phyloP scores from a whole-genome alignment of 2,113 vertebrate genomes.

The Forbesichthys papilliferus region DNA sequence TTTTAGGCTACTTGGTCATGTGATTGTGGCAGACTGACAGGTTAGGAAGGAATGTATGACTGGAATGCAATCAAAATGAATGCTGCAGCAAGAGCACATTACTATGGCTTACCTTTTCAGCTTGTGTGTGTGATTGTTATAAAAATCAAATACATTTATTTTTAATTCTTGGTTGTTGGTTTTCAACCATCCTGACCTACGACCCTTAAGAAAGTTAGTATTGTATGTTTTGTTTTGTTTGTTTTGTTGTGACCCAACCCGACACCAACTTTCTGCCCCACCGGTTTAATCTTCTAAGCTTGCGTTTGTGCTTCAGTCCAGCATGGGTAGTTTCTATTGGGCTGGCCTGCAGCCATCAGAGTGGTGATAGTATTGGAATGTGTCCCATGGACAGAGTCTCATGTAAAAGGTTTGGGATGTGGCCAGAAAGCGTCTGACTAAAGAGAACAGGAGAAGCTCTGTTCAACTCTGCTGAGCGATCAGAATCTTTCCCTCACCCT shows the following conservation, averaged over 20 bases:
- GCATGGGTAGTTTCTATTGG: constrained; percentile 12
- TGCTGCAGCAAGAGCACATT: neutral
- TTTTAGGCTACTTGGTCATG: constrained; percentile 32
- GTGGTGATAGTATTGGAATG: constrained; percentile 41
- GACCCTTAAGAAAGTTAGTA: neutral
- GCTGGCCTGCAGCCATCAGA: constrained; percentile 23
- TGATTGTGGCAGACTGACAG: constrained; percentile 33
- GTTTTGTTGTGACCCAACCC: neutral
- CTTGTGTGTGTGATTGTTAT: neutral
- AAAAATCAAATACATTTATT: too few species aligned
- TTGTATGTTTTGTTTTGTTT: neutral
- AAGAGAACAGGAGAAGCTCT: constrained; percentile 66
- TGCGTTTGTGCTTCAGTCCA: neutral
- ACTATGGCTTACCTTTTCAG: neutral
- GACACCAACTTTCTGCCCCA: too few species aligned
- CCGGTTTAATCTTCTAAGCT: neutral
- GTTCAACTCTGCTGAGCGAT: constrained; percentile 67
- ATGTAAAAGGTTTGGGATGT: constrained; percentile 54
- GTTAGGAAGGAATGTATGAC: neutral
- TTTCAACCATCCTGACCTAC: too few species aligned
- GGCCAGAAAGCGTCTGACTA: constrained; percentile 48
- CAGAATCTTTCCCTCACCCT: constrained; percentile 43
- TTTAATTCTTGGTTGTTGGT: too few species aligned
- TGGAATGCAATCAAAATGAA: constrained; percentile 5
- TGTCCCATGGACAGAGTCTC: constrained; percentile 30